These are phyloP conservation scores for Athene noctua DNA, from an alignment of 2,113 vertebrate species.

Conservation along the genomic window DNA sequence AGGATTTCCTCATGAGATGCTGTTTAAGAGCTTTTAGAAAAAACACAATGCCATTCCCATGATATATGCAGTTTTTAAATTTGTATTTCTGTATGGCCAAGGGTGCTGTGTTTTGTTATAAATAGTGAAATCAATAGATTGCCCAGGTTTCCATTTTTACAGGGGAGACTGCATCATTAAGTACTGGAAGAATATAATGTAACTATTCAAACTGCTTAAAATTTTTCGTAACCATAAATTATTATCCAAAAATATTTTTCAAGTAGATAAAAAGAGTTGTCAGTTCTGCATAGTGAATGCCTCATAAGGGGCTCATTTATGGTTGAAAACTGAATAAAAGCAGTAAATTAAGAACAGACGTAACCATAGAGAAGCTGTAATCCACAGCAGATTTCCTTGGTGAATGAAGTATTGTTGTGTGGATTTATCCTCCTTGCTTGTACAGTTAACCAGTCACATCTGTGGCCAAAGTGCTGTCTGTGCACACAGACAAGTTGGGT, in stretches of 20 bases:
- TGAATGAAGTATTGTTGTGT: slow-evolving; percentile 82
- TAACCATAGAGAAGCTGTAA: slow-evolving; percentile 84
- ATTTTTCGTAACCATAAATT: slow-evolving; percentile 86
- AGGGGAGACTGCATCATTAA: slow-evolving; percentile 74
- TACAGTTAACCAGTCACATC: slow-evolving; percentile 84
- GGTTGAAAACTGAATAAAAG: slow-evolving; percentile 86
- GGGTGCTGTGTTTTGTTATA: slow-evolving; percentile 69
- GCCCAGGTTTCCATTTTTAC: slow-evolving; percentile 67
- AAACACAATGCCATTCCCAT: slow-evolving; percentile 53
- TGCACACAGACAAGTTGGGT: slow-evolving; percentile 75
- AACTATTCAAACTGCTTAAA: slow-evolving; percentile 80
- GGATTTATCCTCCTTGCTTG: slow-evolving; percentile 80
- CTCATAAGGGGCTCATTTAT: slow-evolving; percentile 87
- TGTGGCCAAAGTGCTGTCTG: slow-evolving; percentile 75
- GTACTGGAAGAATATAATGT: slow-evolving; percentile 76
- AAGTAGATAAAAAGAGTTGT: slow-evolving; percentile 87
- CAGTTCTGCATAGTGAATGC: slow-evolving; percentile 82
- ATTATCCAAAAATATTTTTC: slow-evolving; percentile 88
- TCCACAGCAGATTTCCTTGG: slow-evolving; percentile 82
- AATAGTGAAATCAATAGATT: slow-evolving; percentile 76
- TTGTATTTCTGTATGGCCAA: slow-evolving; percentile 64
- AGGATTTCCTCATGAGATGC: slow-evolving; percentile 67
- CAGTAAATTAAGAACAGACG: slow-evolving; percentile 84
- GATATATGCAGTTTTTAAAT: slow-evolving; percentile 65
- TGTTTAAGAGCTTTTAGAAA: slow-evolving; percentile 59